Evolutionary conservation across 35 echinoderm and acorn worm species (phyloP), one percentile per base, ranked within the genome.

Genomic region (Apostichopus japonicus): DNA sequence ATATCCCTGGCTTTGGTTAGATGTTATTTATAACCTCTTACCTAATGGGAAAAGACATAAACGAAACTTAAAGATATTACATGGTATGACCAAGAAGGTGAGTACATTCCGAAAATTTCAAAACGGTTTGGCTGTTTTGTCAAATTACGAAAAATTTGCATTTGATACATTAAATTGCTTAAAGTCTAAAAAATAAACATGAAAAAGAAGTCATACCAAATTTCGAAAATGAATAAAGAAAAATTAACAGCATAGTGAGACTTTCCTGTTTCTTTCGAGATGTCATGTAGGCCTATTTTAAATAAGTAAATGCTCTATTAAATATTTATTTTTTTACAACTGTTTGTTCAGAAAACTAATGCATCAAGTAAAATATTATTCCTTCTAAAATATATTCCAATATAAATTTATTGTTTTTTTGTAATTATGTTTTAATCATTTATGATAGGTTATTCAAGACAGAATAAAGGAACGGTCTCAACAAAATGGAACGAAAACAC

Each of bases 1-100:
- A 79, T 91, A 90, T 19, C 97, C 97, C 0, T 98, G 97, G 97
- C 81, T 93, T 14, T 96, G 97, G 94, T 83, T 93, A 0, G 93
- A 96, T 56, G 11, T 65, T 14, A 77, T 96, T 22, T 98, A 98
- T 73, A 53, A 80, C 24, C 57, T 83, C 11, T 21, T 93, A 19
- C 21, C 79, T 8, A 71, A 24, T 51, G 97, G 97, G 25, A 98
- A 96, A 57, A 61, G 90, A 86, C 92, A 95, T 24, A 55, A 86
- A 10, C 17, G 93, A 55, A 79, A 93, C 56, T 80, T 98, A 10
- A 90, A 94, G 53, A 84, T 98, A 54, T 93, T 98, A 7, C 97
- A 98, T 70, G 90, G 83, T 24, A 94, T 96, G 91, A 98, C 97
- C 44, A 93, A 78, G 2, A 44, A 44, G 33, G 33, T 61, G 57